phyloP scores from a whole-genome alignment of 2,113 vertebrate species.

The Melanocharis versteri region DNA sequence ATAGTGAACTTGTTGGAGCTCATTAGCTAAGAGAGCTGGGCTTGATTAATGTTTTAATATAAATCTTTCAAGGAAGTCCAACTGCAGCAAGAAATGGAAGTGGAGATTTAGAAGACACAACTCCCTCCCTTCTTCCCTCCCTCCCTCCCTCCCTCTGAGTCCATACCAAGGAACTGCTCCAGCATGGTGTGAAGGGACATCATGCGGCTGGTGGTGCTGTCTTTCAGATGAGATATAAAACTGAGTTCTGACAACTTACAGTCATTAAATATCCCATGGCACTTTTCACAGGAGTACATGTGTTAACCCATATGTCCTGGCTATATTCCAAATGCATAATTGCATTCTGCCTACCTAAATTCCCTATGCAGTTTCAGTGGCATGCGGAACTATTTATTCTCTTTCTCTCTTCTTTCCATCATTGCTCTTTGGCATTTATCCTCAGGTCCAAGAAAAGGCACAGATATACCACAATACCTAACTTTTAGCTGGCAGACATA shows the following conservation, averaged over 20 bases:
- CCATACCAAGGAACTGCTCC: not conserved
- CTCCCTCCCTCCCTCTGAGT: not conserved
- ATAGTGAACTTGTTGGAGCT: not conserved
- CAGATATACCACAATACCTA: not conserved
- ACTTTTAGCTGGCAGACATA: not conserved
- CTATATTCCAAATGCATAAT: slow-evolving; percentile 59
- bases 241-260: slow-evolving; percentile 62
- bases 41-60: not conserved
- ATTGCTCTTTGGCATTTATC: not conserved
- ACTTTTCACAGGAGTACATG: slow-evolving; percentile 67
- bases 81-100: not conserved
- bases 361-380: slow-evolving; percentile 34
- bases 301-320: slow-evolving; percentile 69
- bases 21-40: not conserved
- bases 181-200: slow-evolving; percentile 4
- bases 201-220: slow-evolving; percentile 39
- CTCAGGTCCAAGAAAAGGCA: not conserved
- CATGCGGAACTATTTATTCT: slow-evolving; percentile 21
- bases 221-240: slow-evolving; percentile 59
- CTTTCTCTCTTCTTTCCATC: not conserved
- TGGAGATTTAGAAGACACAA: not conserved
- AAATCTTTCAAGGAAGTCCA: not conserved
- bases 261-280: slow-evolving; percentile 67
- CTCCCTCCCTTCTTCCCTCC: not conserved
- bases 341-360: slow-evolving; percentile 67